Base-by-base conservation (phyloP, 2,888 invertebrate genomes). In the Ernsta delagoae region DNA sequence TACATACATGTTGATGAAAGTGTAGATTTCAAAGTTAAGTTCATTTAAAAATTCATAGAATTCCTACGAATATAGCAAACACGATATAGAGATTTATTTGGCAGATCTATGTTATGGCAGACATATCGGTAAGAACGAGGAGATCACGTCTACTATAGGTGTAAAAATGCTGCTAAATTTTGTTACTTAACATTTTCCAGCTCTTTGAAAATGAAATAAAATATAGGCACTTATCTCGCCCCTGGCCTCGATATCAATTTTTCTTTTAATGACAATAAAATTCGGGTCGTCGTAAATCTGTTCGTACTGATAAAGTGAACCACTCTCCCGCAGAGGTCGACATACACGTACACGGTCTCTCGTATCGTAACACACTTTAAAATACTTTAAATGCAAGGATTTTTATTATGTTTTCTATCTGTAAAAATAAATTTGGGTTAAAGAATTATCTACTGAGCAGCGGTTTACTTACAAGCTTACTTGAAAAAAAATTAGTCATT, bases 241-340 rank as follows among this genome's bases (percentile, higher is more conserved):
- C 53, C 82, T 82, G 81, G 80, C 78, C 80, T 79, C 75, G 74
- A 70, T 65, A 53, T 70, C 63, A 70, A 72, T 68, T 66, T 70
- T 34, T 59, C 63, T 65, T 70, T 66, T 70, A 54, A 43, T 43
- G 50, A 24, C 34, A n/a, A n/a, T n/a, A n/a, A n/a, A 50, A 62
- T 57, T 70, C 5, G 45, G 53, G 12, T 39, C 41, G 39, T 43
- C 70, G 53, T 64, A 59, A 70, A 60, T 56, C 59, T 64, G 48
- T 70, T 54, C 59, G n/a, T 60, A 54, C 59, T 59, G 63, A 64
- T 70, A 63, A 41, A 59, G 69, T 41, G 39, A 39, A 59, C 11
- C 31, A 61, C 41, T 67, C 67, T 67, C 43, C 43, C 53, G 53
- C 53, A 45, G 54, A 60, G 24, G n/a, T 67, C n/a, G 34, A 48